Evolutionary conservation across 2,113 vertebrate genomes (phyloP).

Genomic region (Phoenicopterus ruber): DNA sequence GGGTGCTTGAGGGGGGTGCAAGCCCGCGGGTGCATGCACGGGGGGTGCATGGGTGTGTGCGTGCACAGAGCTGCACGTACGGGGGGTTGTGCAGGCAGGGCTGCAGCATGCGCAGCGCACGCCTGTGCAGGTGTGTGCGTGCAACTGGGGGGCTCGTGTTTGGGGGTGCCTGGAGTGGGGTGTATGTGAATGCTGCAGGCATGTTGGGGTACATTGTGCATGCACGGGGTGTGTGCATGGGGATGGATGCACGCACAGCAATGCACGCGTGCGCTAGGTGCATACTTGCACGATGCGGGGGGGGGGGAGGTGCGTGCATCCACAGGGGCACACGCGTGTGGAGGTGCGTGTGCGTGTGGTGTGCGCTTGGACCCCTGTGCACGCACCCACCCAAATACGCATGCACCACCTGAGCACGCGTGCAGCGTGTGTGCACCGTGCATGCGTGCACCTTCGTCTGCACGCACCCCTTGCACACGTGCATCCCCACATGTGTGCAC

Average conservation of each 20-base stretch:
- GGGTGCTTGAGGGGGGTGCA: not conserved
- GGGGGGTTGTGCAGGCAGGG: not conserved
- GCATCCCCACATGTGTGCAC: not conserved
- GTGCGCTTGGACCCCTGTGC: too few species aligned
- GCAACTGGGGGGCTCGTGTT: too few species aligned
- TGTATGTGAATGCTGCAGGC: not conserved
- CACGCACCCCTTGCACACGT: accelerated
- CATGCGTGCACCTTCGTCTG: not conserved
- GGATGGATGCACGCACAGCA: not conserved
- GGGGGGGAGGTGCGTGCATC: not conserved
- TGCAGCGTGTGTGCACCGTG: not conserved
- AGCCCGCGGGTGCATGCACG: too few species aligned
- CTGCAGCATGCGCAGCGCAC: not conserved
- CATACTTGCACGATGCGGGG: not conserved
- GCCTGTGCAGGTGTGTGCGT: too few species aligned
- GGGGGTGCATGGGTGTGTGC: not conserved
- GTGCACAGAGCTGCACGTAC: not conserved
- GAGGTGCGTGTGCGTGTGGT: too few species aligned
- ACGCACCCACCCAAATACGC: accelerated
- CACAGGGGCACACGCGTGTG: accelerated
- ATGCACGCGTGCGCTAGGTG: not conserved
- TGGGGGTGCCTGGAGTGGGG: not conserved
- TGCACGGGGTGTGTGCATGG: not conserved
- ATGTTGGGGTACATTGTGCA: accelerated
- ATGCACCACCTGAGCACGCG: accelerated